phyloP scores from a whole-genome alignment of 1,140 invertebrate species.

The Eurytemora carolleeae region DNA sequence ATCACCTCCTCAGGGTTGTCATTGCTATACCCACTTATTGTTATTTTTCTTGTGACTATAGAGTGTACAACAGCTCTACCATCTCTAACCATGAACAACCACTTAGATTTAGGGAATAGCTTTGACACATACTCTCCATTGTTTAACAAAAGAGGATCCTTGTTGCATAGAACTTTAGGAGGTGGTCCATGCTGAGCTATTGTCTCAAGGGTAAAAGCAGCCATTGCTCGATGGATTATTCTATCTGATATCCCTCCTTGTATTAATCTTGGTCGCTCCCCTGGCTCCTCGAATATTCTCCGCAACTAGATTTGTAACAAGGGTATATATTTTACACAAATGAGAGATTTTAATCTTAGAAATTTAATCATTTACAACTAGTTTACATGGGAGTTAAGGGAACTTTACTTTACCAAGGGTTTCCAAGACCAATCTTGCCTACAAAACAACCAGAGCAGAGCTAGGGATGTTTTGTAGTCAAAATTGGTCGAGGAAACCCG shows the following conservation, averaged over 20 bases:
- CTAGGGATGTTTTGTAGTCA: no score
- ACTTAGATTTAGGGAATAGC: conserved; percentile 58
- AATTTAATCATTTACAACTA: conserved; percentile 66
- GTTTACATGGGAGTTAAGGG: no score
- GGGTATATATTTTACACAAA: no score
- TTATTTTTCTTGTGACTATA: conserved; percentile 77
- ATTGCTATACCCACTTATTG: conserved; percentile 92
- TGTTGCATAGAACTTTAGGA: conserved; percentile 82
- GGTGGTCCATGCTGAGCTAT: conserved; percentile 86
- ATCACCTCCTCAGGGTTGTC: conserved; percentile 66
- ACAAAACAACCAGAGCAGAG: no score
- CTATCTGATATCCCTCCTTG: conserved; percentile 85
- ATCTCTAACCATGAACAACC: conserved; percentile 93
- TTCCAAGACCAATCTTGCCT: no score
- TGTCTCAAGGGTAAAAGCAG: conserved; percentile 86
- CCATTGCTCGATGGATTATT: conserved; percentile 81
- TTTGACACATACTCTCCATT: conserved; percentile 55
- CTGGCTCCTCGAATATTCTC: no score
- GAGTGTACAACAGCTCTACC: conserved; percentile 94
- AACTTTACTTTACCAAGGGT: no score
- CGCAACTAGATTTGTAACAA: no score
- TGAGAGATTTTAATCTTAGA: conserved; percentile 77
- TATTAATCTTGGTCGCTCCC: conserved; percentile 61
- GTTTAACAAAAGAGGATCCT: conserved; percentile 91
- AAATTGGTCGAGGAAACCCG: no score